Percentiles rank a stretch among this genome's conserved stretches.
These are phyloP conservation scores for Sebastes matsubarae DNA, from an alignment of 2,797 vertebrate species.

Conservation along the genomic window DNA sequence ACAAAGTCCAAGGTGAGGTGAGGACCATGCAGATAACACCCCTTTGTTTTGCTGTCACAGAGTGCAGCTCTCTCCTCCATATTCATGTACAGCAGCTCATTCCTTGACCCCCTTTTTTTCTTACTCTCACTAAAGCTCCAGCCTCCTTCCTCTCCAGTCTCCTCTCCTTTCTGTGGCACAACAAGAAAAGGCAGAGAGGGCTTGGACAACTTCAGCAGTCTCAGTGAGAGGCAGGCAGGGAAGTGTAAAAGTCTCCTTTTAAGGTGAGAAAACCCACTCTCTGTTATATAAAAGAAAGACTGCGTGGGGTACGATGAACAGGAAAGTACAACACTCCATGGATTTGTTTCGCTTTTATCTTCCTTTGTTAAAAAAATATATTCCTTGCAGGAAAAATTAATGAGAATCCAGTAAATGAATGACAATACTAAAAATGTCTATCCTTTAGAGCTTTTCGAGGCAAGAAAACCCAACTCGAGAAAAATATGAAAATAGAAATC, in stretches of 20 bases:
- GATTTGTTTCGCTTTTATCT: conserved; percentile 55
- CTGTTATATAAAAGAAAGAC: conserved; percentile 76
- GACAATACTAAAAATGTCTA: conserved; percentile 12
- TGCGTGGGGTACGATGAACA: conserved; percentile 65
- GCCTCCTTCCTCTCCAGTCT: conserved; percentile 49
- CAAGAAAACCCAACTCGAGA: not conserved
- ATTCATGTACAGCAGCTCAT: conserved; percentile 40
- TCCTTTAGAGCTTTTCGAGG: conserved; percentile 5
- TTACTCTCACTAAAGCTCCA: conserved; percentile 26
- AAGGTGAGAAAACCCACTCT: conserved; percentile 84
- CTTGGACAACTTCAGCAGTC: conserved; percentile 68
- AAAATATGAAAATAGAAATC: conserved; percentile 52
- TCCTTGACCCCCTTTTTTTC: conserved; percentile 37
- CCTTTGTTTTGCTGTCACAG: conserved; percentile 63
- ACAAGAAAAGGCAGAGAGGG: conserved; percentile 70
- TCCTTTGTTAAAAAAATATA: conserved; percentile 34
- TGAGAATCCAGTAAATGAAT: conserved; percentile 19
- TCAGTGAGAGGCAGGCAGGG: conserved; percentile 70
- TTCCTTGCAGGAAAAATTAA: conserved; percentile 28
- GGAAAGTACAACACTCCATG: conserved; percentile 54
- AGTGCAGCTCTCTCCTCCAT: conserved; percentile 48
- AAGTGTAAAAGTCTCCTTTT: conserved; percentile 84
- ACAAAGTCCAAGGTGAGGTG: conserved; percentile 64
- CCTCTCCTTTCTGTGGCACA: conserved; percentile 59
- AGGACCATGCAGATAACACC: conserved; percentile 56